phyloP scores from a whole-genome alignment of 2,797 vertebrate genomes.

The Pantherophis alleghaniensis region DNA sequence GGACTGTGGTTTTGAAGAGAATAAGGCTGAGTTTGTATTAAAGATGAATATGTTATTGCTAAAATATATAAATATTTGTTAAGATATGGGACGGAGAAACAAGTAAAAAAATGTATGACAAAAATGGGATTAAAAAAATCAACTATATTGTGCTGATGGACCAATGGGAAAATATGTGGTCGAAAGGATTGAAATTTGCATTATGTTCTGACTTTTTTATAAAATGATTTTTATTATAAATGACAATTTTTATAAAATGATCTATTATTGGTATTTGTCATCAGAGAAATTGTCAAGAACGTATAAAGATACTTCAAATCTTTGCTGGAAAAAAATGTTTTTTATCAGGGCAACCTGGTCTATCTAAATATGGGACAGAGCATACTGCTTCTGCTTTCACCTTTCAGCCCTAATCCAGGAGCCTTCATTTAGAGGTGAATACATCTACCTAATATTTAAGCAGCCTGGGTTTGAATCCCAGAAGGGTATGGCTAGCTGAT shows the following conservation, averaged over 20 bases:
- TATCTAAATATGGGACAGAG: too few relatives aligned
- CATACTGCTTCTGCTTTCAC: too few relatives aligned
- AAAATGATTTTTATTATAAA: too few relatives aligned
- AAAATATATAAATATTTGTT: not conserved
- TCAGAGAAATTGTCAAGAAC: not conserved
- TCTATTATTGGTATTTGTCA: not conserved
- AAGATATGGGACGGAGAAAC: not conserved
- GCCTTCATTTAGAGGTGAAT: too few relatives aligned
- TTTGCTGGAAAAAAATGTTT: not conserved
- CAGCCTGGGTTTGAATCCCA: too few relatives aligned
- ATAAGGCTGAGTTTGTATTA: not conserved
- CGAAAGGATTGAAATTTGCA: not conserved
- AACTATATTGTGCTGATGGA: not conserved
- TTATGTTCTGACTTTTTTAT: not conserved
- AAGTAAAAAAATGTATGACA: not conserved
- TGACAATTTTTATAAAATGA: not conserved
- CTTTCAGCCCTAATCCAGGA: too few relatives aligned
- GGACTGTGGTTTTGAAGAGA: not conserved
- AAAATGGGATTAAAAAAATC: not conserved
- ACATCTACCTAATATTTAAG: too few relatives aligned
- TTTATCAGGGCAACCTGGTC: too few relatives aligned
- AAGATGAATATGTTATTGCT: not conserved
- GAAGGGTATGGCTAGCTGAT: too few relatives aligned
- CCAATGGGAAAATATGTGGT: not conserved
- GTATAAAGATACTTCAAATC: not conserved